A percentile compares a stretch with the other conserved stretches of the same genome.
phyloP scores from a whole-genome alignment of 2,888 invertebrate genomes.

The Hipparchia semele region DNA sequence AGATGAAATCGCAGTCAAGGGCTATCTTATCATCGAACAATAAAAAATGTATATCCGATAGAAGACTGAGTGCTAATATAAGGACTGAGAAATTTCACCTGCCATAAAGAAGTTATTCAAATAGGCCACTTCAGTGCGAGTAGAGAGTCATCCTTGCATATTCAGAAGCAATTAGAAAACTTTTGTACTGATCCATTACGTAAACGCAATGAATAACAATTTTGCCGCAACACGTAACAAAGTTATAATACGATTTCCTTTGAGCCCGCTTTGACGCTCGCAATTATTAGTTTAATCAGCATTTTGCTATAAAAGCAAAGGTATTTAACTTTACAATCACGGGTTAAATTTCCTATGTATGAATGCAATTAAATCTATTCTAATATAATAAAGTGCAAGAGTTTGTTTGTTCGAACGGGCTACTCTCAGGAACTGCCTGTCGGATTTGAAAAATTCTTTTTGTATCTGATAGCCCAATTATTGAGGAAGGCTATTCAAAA shows the following conservation, averaged over 20 bases:
- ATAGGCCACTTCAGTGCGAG: constrained; percentile 31
- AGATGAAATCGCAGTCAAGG: too few species aligned
- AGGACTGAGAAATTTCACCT: too few species aligned
- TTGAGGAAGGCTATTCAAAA: too few species aligned
- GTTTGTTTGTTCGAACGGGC: too few species aligned
- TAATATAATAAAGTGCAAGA: too few species aligned
- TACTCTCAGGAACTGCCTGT: too few species aligned
- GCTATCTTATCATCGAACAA: too few species aligned
- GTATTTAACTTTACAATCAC: neutral
- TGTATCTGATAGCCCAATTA: too few species aligned
- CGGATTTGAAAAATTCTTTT: too few species aligned
- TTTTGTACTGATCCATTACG: constrained; percentile 45
- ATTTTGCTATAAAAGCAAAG: constrained; percentile 1
- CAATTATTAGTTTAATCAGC: constrained; percentile 23
- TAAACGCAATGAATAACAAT: constrained; percentile 45
- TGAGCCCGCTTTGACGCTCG: constrained; percentile 24
- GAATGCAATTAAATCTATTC: too few species aligned
- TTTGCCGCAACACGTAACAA: constrained; percentile 41
- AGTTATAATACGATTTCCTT: constrained; percentile 43
- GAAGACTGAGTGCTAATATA: too few species aligned
- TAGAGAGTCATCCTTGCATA: constrained; percentile 28
- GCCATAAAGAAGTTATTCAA: neutral
- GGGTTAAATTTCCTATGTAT: neutral
- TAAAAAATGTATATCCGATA: too few species aligned
- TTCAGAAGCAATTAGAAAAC: constrained; percentile 43